These are phyloP conservation scores for Epinotia brunnichana DNA, from an alignment of 2,888 invertebrate species.

Conservation along the genomic window DNA sequence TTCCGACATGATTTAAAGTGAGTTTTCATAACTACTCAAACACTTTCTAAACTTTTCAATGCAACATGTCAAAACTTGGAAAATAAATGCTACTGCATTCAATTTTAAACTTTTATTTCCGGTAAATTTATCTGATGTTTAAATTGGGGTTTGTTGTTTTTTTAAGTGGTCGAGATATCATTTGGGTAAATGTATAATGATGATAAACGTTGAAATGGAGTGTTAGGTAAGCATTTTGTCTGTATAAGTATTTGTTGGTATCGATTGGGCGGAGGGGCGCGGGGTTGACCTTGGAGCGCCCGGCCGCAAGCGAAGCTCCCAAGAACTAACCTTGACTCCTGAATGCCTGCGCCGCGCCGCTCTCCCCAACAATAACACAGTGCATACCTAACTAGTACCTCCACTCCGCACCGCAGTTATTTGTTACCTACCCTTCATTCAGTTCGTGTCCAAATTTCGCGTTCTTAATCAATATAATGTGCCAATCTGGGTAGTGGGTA, in stretches of 20 bases:
- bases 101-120: neutral
- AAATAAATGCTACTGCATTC: neutral
- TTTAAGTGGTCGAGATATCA: neutral
- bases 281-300: slow-evolving; percentile 61
- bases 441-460: neutral
- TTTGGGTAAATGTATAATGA: neutral
- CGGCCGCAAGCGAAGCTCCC: slow-evolving; percentile 61
- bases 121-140: neutral
- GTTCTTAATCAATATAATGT: neutral
- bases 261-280: slow-evolving; percentile 58
- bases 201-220: neutral
- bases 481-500: too few species aligned
- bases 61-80: neutral
- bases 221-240: neutral
- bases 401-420: slow-evolving; percentile 44
- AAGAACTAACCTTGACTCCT: slow-evolving; percentile 67
- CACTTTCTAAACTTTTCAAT: slow-evolving; percentile 10
- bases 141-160: neutral
- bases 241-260: slow-evolving; percentile 52
- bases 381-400: slow-evolving; percentile 46
- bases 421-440: neutral
- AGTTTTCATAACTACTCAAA: slow-evolving; percentile 17
- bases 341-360: slow-evolving; percentile 53
- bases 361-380: slow-evolving; percentile 55
- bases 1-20: slow-evolving; percentile 30